Evolutionary conservation across 1,140 invertebrate species (phyloP).

Genomic region (Littorina saxatilis): DNA sequence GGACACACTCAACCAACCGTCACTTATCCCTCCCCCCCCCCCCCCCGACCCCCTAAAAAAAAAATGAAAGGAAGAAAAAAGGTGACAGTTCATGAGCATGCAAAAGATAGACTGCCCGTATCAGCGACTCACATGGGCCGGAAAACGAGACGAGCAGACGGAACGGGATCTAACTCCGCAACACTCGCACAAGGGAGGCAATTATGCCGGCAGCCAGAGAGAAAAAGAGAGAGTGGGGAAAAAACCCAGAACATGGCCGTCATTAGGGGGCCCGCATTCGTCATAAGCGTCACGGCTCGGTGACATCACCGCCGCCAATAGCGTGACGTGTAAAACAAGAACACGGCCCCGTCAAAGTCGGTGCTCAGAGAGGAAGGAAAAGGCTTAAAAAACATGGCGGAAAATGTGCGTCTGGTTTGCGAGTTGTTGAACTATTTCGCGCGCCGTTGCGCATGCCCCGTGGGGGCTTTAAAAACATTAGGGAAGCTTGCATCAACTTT

Average conservation of each 20-base stretch:
- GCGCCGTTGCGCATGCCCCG: slow-evolving; percentile 22
- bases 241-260: slow-evolving; percentile 17
- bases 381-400: not conserved
- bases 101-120: slow-evolving; percentile 17
- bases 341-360: no score
- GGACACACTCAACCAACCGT: no score
- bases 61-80: no score
- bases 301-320: not conserved
- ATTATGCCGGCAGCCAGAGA: not conserved
- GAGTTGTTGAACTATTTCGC: slow-evolving; percentile 36
- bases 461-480: slow-evolving; percentile 40
- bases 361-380: not conserved
- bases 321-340: slow-evolving; percentile 33
- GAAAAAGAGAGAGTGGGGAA: not conserved
- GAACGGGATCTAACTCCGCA: slow-evolving; percentile 5
- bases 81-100: slow-evolving; percentile 20
- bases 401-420: not conserved
- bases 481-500: slow-evolving; percentile 29
- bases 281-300: slow-evolving; percentile 35
- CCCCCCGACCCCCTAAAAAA: no score
- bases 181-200: slow-evolving; percentile 16
- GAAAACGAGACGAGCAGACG: slow-evolving; percentile 34
- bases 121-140: slow-evolving; percentile 19
- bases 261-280: slow-evolving; percentile 25
- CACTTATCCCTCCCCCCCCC: no score